Base-by-base conservation (phyloP, 2,888 invertebrate species). In the Marasmarcha lunaedactyla region DNA sequence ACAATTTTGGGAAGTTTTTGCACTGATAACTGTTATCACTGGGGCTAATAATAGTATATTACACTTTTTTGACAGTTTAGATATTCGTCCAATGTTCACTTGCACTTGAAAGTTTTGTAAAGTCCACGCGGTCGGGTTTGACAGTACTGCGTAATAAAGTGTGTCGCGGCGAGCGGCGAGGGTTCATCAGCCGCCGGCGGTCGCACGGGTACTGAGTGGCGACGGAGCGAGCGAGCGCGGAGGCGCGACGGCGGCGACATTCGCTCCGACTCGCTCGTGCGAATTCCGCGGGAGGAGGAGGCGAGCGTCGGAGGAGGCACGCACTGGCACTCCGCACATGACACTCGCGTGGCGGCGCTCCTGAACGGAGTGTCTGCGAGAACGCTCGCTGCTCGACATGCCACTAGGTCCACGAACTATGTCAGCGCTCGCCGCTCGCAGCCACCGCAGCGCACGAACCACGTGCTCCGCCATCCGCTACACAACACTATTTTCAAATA, bases 151-250 rank as follows among this genome's bases (percentile, higher is more conserved):
- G 83, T 83, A 83, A 73, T 83, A 81, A 78, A 52, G 55, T 59
- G 61, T 58, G 68, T 51, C 49, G 54, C 59, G 62, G 54, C 62
- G 63, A 61, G 71, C 53, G 52, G 53, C 62, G 63, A 66, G 57
- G 52, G 67, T 78, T 73, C 71, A 64, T 70, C 62, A 55, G 56
- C 62, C 67, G 71, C 72, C 69, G 63, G 54, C 74, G 71, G 70
- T 76, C 79, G 71, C 71, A 76, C 73, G 74, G 71, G 78, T 71
- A 81, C 81, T 81, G 76, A 76, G 74, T 56, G 65, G 63, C n/a
- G n/a, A 62, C 65, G 63, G 63, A 69, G 7, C 20, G 20, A 68
- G 68, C 68, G 73, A 74, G 71, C 68, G 65, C 71, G 70, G 72
- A 71, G 70, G 70, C 74, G 68, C 73, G 59, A 52, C 67, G 69